These are phyloP conservation scores for Monochamus alternatus DNA, from an alignment of 2,888 invertebrate genomes.

Conservation along the genomic window DNA sequence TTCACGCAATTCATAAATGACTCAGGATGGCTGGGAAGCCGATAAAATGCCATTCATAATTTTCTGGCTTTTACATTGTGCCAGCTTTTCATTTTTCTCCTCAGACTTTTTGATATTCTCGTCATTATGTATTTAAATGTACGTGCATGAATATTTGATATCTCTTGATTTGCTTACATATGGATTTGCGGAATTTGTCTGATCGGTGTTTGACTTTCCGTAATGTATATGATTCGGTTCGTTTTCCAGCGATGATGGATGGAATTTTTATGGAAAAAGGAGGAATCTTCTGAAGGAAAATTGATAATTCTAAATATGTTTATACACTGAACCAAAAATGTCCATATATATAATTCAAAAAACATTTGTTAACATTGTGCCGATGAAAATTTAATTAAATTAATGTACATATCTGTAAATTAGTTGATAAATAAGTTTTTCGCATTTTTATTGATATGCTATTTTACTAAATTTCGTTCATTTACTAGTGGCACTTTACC, in stretches of 20 bases:
- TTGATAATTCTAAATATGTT: too few relatives aligned
- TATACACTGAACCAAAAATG: too few relatives aligned
- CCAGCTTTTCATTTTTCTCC: constrained; percentile 18
- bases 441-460: too few relatives aligned
- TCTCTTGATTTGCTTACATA: constrained; percentile 13
- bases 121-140: constrained; percentile 7
- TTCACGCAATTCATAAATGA: constrained; percentile 28
- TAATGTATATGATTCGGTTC: constrained; percentile 8
- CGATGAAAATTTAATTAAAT: too few relatives aligned
- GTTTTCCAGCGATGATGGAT: background rate
- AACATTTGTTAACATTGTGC: too few relatives aligned
- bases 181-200: constrained; percentile 8
- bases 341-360: too few relatives aligned
- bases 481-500: too few relatives aligned
- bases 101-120: background rate
- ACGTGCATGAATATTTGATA: constrained; percentile 15
- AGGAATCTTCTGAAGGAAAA: too few relatives aligned
- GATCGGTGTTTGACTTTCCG: constrained; percentile 11
- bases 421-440: too few relatives aligned
- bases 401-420: too few relatives aligned
- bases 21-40: constrained; percentile 26
- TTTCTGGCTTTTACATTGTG: constrained; percentile 26
- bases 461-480: too few relatives aligned
- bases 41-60: constrained; percentile 26
- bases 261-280: too few relatives aligned